Conservation (phyloP, 2,888 invertebrate genomes). For the Caenorhabditis wallacei region DNA sequence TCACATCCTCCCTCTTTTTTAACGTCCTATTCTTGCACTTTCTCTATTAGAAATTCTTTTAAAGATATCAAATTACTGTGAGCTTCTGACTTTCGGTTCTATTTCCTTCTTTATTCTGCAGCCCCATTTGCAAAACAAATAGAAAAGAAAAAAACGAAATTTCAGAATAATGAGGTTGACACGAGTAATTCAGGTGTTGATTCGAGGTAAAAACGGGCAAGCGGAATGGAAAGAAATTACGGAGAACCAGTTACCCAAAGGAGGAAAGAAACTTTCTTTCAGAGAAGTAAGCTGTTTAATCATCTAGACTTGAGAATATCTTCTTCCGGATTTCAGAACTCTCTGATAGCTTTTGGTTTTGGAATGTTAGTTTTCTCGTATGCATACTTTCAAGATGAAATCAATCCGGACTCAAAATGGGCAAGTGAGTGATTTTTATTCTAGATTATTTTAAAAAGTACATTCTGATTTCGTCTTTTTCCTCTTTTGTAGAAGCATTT, state of each 20-base stretch:
- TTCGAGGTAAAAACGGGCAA: constrained; percentile 66
- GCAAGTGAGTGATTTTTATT: constrained; percentile 67
- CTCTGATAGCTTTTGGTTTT: constrained; percentile 60
- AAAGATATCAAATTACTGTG: constrained; percentile 34
- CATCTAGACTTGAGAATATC: neutral
- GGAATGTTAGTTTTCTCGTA: constrained; percentile 67
- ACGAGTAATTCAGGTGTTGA: constrained; percentile 54
- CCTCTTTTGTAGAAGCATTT: constrained; percentile 40
- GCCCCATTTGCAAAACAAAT: constrained; percentile 1
- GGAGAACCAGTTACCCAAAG: constrained; percentile 72
- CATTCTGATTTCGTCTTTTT: neutral
- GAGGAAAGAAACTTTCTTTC: constrained; percentile 74
- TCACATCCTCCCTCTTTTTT: neutral
- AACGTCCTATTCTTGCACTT: constrained; percentile 5
- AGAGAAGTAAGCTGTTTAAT: constrained; percentile 54
- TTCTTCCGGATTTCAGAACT: constrained; percentile 57
- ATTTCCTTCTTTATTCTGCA: neutral
- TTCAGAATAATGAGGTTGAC: constrained; percentile 49
- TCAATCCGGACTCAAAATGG: constrained; percentile 79
- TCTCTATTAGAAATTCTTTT: neutral
- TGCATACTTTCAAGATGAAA: constrained; percentile 72
- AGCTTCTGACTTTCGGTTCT: constrained; percentile 6
- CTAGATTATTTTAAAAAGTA: neutral
- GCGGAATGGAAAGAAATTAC: constrained; percentile 70
- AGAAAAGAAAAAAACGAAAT: neutral